phyloP scores from a whole-genome alignment of 2,797 vertebrate species.

The Benthosema pterotum region DNA sequence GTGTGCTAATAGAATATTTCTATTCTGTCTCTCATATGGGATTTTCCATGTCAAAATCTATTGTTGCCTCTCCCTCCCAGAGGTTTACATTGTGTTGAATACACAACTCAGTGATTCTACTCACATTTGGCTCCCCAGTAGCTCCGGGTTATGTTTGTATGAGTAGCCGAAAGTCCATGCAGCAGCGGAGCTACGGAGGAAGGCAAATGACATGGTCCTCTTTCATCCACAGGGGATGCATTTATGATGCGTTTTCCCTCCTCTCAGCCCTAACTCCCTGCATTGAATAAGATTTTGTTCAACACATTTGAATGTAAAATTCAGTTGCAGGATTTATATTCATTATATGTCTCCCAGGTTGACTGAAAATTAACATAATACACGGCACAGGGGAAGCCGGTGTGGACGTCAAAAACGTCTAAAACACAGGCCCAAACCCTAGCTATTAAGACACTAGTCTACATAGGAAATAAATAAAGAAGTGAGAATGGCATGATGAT shows the following conservation, averaged over 20 bases:
- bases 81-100: conserved; percentile 58
- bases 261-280: neutral
- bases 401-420: no score
- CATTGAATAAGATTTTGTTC: neutral
- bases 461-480: no score
- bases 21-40: conserved; percentile 38
- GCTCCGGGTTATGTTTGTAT: conserved; percentile 40
- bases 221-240: conserved; percentile 53
- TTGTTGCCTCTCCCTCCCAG: conserved; percentile 54
- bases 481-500: no score
- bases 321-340: neutral
- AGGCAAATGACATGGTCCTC: conserved; percentile 53
- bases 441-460: no score
- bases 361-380: no score
- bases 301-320: neutral
- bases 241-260: conserved; percentile 18
- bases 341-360: no score
- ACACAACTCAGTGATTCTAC: conserved; percentile 61
- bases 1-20: conserved; percentile 53
- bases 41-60: conserved; percentile 59
- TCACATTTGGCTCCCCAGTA: conserved; percentile 47
- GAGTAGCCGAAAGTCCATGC: conserved; percentile 53
- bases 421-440: no score
- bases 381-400: no score
- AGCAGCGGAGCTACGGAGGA: conserved; percentile 31